Conservation (phyloP, 2,888 invertebrate genomes). For the Alloscopus bannaensis region DNA sequence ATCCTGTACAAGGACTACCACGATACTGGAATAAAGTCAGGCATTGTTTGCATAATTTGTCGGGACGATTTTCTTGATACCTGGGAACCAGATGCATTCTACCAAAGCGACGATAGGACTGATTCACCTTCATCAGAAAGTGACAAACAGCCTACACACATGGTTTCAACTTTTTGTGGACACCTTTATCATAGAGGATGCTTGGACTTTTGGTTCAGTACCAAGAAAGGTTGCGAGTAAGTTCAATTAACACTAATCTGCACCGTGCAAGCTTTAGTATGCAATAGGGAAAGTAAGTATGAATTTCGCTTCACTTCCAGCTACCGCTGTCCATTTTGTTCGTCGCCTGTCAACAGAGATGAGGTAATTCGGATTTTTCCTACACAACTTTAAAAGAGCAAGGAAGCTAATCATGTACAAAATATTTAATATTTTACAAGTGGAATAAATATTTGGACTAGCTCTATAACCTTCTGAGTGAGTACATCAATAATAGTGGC, state of each 20-base stretch:
- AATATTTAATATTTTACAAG: conserved; percentile 1
- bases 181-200: conserved; percentile 68
- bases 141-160: conserved; percentile 28
- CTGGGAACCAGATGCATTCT: conserved; percentile 46
- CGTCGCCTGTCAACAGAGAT: conserved; percentile 49
- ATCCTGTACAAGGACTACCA: conserved; percentile 67
- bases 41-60: conserved; percentile 70
- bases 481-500: neutral
- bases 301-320: conserved; percentile 21
- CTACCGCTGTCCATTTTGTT: conserved; percentile 69
- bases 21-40: conserved; percentile 62
- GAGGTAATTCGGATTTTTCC: conserved; percentile 69
- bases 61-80: conserved; percentile 69
- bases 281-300: neutral
- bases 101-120: neutral
- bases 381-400: conserved; percentile 49
- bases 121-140: neutral
- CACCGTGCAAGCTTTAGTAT: neutral
- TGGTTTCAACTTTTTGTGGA: conserved; percentile 68
- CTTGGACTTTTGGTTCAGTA: conserved; percentile 65
- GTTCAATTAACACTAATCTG: neutral
- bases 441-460: neutral
- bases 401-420: neutral
- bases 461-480: neutral
- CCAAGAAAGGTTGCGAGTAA: conserved; percentile 54